Base-by-base conservation (phyloP, 2,888 invertebrate genomes). In the Tribolium freemani region DNA sequence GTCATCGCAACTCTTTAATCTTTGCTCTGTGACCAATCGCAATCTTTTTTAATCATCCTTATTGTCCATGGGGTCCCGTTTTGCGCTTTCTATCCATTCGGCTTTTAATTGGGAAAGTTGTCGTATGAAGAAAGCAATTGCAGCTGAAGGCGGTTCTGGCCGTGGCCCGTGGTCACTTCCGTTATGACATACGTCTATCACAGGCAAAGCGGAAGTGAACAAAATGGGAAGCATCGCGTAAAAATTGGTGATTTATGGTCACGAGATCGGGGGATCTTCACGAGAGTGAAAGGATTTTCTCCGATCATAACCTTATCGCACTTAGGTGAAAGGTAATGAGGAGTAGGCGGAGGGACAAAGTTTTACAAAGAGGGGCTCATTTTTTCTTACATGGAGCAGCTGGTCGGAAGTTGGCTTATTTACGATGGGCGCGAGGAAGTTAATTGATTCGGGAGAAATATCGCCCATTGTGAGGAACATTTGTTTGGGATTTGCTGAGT, bases 231-330 rank as follows among this genome's bases (percentile, higher is more conserved):
- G 50, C 30, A 57, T 58, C 46, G 31, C 6, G 54, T 9, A 60
- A 60, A 60, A 60, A 21, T 60, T 21, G 44, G 57, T 68, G 68
- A 57, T 31, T 31, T 68, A 68, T 58, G 54, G 66, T 66, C 66
- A 66, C 66, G 68, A 46, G 57, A 30, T 20, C 20, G 10, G 9
- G 38, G 46, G 26, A 46, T 57, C 44, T 60, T 38, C 60, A 58
- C 31, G 68, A 72, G 72, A 72, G 72, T 72, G 72, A 72, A 72
- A 72, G 72, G 72, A 72, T 51, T 72, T 72, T 72, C 72, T 61
- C 72, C 13, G 68, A 48, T 63, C 72, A 44, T 61, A 68, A 68
- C 63, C 68, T 67, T 69, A 69, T 50, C 44, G 56, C 48, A 61
- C 53, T 11, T 63, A 72, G 72, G 72, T 72, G 72, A 72, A 72